phyloP scores from a whole-genome alignment of 1,140 invertebrate genomes.

The Pachypeltis micranthus region DNA sequence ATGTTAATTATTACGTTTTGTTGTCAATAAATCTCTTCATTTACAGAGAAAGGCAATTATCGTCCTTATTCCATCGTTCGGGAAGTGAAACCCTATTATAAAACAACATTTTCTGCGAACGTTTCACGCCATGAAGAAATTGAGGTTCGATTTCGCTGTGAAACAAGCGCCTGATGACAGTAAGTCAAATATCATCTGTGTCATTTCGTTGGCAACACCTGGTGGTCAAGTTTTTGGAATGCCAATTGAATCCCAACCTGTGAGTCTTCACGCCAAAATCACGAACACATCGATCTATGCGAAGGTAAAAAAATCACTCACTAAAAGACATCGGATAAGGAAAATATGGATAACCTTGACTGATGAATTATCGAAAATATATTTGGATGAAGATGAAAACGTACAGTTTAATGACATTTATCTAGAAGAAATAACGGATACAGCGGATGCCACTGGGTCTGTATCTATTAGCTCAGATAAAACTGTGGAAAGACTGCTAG shows the following conservation, averaged over 20 bases:
- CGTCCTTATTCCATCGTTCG: too few relatives aligned
- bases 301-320: constrained; percentile 8
- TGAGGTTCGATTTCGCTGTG: neutral
- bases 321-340: constrained; percentile 2
- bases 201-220: neutral
- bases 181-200: neutral
- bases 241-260: neutral
- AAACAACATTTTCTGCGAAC: neutral
- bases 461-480: neutral
- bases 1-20: too few relatives aligned
- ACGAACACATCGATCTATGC: neutral
- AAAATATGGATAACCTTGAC: constrained; percentile 14
- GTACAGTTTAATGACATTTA: constrained; percentile 9
- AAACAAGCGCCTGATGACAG: neutral
- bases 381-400: constrained; percentile 12
- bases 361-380: constrained; percentile 7
- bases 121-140: neutral
- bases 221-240: neutral
- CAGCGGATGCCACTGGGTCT: neutral
- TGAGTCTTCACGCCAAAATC: neutral
- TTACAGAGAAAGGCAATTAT: too few relatives aligned
- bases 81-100: neutral
- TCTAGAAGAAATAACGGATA: neutral
- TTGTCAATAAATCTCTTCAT: too few relatives aligned
- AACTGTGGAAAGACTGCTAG: constrained; percentile 2